Evolutionary conservation across 2,113 vertebrate species (phyloP), one percentile per base, ranked within the genome.

Genomic region (Phalacrocorax aristotelis): DNA sequence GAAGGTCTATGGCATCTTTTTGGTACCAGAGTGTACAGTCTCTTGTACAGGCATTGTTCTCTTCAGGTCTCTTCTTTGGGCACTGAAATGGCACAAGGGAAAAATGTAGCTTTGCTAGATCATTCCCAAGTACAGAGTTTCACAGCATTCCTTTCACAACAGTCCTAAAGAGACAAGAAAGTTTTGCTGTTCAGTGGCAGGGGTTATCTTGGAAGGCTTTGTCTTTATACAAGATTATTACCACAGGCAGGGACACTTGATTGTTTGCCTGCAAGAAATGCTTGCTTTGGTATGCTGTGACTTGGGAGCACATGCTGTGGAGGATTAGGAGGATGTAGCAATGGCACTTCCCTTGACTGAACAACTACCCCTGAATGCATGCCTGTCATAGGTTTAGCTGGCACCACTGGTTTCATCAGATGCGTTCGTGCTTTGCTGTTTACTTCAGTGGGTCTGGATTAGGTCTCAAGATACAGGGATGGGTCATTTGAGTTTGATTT

Each of bases 381-480:
- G 29, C 13, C 18, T 64, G 8, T 13, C 22, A 7, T 9, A 17
- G 14, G 30, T 61, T 66, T 54, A 55, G 11, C 26, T 86, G 55
- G 26, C 20, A 29, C 34, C 65, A 26, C 20, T 51, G 14, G 11
- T 15, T 19, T 26, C 34, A 58, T 25, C 16, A 54, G 58, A 23
- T 42, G 36, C 1, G 0, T 40, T 69, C 46, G 3, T 1, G 2
- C 12, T 54, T 62, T 84, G 29, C 38, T 54, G 2, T 44, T 49
- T 70, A 49, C n/a, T n/a, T 80, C 26, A n/a, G 20, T 19, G 16
- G 4, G 32, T 25, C 51, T 76, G 29, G 18, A 40, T 32, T 14
- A 27, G 23, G 12, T 26, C 15, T 75, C 18, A 57, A 34, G 36
- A 34, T 48, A 65, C 30, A 42, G 7, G 10, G 18, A 18, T 70